These are phyloP conservation scores for Nothocercus julius DNA, from an alignment of 2,113 vertebrate genomes.

Conservation along the genomic window DNA sequence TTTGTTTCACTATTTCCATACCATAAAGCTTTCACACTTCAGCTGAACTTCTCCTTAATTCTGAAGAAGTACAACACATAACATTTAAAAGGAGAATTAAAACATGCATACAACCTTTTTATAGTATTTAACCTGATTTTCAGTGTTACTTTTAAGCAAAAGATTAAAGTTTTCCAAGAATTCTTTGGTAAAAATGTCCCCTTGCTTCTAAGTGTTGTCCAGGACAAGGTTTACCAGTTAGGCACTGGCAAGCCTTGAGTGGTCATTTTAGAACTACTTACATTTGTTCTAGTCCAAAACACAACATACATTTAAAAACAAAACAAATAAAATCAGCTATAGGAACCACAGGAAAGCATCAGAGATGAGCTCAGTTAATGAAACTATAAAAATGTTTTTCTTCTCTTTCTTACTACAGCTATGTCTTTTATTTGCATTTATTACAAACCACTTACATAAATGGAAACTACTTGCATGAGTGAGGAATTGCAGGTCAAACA, in stretches of 20 bases:
- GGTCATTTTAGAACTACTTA: background rate
- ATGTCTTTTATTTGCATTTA: background rate
- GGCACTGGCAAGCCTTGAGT: rapidly evolving
- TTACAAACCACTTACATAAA: background rate
- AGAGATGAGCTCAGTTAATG: background rate
- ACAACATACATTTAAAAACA: background rate
- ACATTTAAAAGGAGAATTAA: background rate
- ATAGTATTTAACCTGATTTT: background rate
- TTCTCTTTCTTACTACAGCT: background rate
- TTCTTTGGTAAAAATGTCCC: background rate
- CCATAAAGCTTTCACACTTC: background rate
- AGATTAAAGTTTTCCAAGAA: background rate
- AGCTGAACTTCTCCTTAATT: background rate
- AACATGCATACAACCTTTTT: background rate
- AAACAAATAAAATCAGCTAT: background rate
- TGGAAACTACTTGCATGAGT: background rate
- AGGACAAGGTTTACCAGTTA: background rate
- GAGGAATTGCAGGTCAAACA: background rate
- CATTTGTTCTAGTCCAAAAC: background rate
- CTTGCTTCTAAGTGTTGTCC: background rate
- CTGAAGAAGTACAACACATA: background rate
- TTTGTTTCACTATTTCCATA: background rate
- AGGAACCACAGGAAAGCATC: background rate
- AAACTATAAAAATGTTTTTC: background rate
- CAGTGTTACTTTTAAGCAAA: rapidly evolving